These are phyloP conservation scores for Halcyon chelicuti DNA, from an alignment of 2,797 vertebrate genomes.

Conservation along the genomic window DNA sequence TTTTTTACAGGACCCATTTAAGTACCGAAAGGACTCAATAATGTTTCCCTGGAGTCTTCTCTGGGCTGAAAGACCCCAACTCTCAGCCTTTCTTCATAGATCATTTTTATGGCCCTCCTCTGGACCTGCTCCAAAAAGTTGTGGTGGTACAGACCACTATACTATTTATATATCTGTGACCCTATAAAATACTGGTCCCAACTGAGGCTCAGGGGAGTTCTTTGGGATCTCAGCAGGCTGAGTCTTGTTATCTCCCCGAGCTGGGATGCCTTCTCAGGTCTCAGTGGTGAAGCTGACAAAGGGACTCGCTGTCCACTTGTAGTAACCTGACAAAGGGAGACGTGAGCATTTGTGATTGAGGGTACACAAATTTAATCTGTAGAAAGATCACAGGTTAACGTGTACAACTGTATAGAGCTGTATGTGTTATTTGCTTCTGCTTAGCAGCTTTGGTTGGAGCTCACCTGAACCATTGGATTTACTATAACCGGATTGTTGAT, in stretches of 20 bases:
- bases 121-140: no score
- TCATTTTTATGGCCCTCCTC: no score
- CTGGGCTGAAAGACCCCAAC: not conserved
- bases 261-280: not conserved
- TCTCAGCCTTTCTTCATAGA: not conserved
- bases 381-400: no score
- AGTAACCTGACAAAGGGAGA: no score
- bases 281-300: no score
- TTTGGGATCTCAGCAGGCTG: not conserved
- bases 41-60: no score
- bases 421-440: not conserved
- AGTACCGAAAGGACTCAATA: not conserved
- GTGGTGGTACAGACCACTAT: no score
- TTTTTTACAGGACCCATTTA: not conserved
- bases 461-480: not conserved
- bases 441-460: not conserved
- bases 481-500: not conserved
- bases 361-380: no score
- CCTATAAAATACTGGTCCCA: no score
- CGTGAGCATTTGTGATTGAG: no score
- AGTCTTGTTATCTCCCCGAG: not conserved
- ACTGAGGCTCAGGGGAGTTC: not conserved
- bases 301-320: no score
- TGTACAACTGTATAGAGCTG: not conserved
- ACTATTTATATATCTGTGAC: no score